A percentile compares a stretch with the other conserved stretches of the same genome.
These are phyloP conservation scores for Poecilia gillii DNA, from an alignment of 2,797 vertebrate genomes.

Conservation along the genomic window DNA sequence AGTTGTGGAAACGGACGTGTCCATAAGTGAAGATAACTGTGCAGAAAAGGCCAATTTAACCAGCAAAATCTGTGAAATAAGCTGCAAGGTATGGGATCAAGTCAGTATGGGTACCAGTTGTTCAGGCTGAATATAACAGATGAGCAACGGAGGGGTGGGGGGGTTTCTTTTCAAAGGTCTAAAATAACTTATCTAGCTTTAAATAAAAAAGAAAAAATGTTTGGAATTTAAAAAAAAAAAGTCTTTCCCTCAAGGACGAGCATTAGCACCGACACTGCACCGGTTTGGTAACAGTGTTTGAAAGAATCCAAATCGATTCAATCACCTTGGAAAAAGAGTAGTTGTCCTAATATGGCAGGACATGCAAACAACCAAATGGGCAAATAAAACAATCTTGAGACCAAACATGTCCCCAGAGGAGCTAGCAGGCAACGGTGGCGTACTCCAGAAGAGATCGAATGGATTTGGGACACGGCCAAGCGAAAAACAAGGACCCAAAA, in stretches of 20 bases:
- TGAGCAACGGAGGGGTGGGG: not conserved
- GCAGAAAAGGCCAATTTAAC: constrained; percentile 7
- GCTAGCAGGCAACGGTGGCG: constrained; percentile 10
- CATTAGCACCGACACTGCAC: not conserved
- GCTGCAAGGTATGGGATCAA: constrained; percentile 18
- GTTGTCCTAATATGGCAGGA: constrained; percentile 10
- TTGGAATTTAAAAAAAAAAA: not conserved
- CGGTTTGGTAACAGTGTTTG: constrained; percentile 14
- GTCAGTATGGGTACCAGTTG: constrained; percentile 8
- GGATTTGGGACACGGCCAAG: constrained; percentile 9
- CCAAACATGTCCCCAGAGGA: constrained; percentile 7
- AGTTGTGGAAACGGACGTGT: not conserved
- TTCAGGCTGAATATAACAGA: constrained; percentile 6
- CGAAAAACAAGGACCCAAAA: not conserved
- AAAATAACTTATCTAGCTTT: not conserved
- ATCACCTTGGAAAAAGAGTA: constrained; percentile 8
- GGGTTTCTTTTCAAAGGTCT: constrained; percentile 10
- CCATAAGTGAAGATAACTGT: constrained; percentile 19
- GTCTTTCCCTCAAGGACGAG: not conserved
- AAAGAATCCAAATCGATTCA: constrained; percentile 13
- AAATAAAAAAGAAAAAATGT: constrained; percentile 14
- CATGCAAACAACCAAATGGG: constrained; percentile 12
- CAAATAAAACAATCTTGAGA: constrained; percentile 9
- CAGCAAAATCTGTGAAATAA: constrained; percentile 22
- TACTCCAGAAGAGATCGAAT: not conserved